A percentile compares a stretch with the other conserved stretches of the same genome.
Evolutionary conservation across 2,113 vertebrate species (phyloP).

Genomic region (Bos indicus): DNA sequence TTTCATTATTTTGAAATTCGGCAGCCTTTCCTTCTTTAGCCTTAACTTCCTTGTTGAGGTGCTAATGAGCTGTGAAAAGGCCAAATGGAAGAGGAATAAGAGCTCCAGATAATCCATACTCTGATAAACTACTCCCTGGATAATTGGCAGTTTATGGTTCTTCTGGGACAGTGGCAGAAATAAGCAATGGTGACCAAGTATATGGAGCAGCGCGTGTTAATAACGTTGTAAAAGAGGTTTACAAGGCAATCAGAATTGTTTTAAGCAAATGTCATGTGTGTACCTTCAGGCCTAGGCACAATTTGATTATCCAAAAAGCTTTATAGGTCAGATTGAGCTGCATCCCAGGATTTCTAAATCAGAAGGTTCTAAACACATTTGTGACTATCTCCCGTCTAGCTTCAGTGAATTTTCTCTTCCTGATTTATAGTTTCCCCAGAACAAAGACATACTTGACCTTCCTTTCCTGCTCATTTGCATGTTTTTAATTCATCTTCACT

Average conservation of each 20-base stretch:
- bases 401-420: not conserved
- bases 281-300: slow-evolving; percentile 43
- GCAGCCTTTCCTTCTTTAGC: slow-evolving; percentile 26
- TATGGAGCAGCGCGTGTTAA: not conserved
- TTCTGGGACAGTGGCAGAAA: slow-evolving; percentile 19
- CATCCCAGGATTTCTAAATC: not conserved
- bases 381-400: not conserved
- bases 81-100: slow-evolving; percentile 52
- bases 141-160: slow-evolving; percentile 47
- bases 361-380: not conserved
- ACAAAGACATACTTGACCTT: not conserved
- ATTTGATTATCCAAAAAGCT: slow-evolving; percentile 39
- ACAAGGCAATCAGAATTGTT: slow-evolving; percentile 13
- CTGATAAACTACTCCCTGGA: slow-evolving; percentile 39
- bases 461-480: not conserved
- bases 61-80: slow-evolving; percentile 67
- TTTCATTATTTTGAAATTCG: slow-evolving; percentile 34
- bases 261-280: slow-evolving; percentile 14
- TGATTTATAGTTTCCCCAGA: not conserved
- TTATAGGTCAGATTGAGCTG: slow-evolving; percentile 20
- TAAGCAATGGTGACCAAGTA: not conserved
- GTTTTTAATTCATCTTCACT: not conserved
- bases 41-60: slow-evolving; percentile 56
- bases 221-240: slow-evolving; percentile 39
- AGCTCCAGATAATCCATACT: slow-evolving; percentile 36